Base-by-base conservation (phyloP, 2,113 vertebrate species). In the Opisthocomus hoazin region DNA sequence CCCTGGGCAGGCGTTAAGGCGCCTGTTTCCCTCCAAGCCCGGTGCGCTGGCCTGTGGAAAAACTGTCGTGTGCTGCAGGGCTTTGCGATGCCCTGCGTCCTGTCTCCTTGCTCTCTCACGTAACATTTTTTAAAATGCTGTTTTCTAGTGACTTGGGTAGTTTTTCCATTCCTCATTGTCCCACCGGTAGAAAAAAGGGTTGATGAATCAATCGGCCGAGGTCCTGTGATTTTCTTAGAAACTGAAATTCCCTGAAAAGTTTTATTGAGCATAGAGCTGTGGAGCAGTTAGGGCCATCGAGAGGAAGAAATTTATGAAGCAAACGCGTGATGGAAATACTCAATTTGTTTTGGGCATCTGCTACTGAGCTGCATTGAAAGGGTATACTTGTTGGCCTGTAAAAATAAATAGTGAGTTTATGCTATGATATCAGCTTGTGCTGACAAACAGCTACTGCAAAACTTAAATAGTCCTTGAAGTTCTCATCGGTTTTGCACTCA, bases 91-190 rank as follows among this genome's bases (percentile, higher is more conserved):
- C 9, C 12, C 17, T 43, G 36, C 58, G 13, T 27, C 48, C 27
- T 26, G 6, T 32, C 12, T 18, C 27, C 15, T 26, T 16, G 41
- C 30, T 29, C 56, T 57, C 41, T 51, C 17, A 29, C 69, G 9
- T 23, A 9, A 11, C 2, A 0, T 30, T 41, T 84, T 57, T 17
- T 4, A 15, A 45, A 17, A 41, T 20, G 5, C n/a, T 57, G 1
- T 14, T 1, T 78, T 56, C 13, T 68, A 6, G 34, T 24, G 14
- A 19, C 7, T 32, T 41, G 12, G 3, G 26, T 73, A 29, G 23
- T 3, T 50, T 79, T 69, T 60, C 1, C 18, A 1, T 39, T 56
- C 11, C 48, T 46, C 36, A 3, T 51, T 68, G 22, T 61, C 48
- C 23, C 12, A 2, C 20, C 14, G 23, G 9, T 63, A 51, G 73